Base-by-base conservation (phyloP, 2,797 vertebrate genomes). In the Tympanoctomys barrerae region DNA sequence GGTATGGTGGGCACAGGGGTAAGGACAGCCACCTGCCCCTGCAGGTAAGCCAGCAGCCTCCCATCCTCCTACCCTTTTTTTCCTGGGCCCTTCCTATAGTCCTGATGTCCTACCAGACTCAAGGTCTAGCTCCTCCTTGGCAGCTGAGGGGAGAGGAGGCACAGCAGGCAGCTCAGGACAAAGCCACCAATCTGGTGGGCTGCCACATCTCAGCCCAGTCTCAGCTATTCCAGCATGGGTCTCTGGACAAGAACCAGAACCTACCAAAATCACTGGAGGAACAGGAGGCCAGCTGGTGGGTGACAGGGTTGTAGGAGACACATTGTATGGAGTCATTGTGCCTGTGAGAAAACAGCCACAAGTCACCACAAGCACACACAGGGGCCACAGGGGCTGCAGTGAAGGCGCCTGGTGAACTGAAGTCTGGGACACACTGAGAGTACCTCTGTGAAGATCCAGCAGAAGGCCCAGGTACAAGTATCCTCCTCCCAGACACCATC, bases 271-370 rank as follows among this genome's bases (percentile, higher is more conserved):
- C 99, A 94, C 98, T 99, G 61, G 99, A 99, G 0, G 99, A 99
- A 96, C 99, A 99, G 36, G 99, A 99, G 10, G 99, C 99, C 98
- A 99, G 95, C 94, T 99, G 99, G 95, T 99, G 99, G 90, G 99
- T 99, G 92, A 99, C 98, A 61, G 99, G 99, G 96, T 99, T 99
- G 98, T 99, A 99, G 1, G 99, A 99, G 91, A 99, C 98, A 21
- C 99, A 99, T 97, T 99, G 99, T 97, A 99, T 99, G 21, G 99
- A 99, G 97, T 99, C 99, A 98, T 99, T 99, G 97, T 99, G 99
- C 97, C 99, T 99, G 84, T 39, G 81, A 97, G 97, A 24, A 96
- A 98, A 93, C 22, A 93, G 62, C 19, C 19, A 3, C 13, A 73
- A 36, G 42, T 94, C 46, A 92, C 22, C 46, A 79, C 11, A 57